These are phyloP conservation scores for Mylabris sibirica DNA, from an alignment of 2,888 invertebrate species.

Conservation along the genomic window DNA sequence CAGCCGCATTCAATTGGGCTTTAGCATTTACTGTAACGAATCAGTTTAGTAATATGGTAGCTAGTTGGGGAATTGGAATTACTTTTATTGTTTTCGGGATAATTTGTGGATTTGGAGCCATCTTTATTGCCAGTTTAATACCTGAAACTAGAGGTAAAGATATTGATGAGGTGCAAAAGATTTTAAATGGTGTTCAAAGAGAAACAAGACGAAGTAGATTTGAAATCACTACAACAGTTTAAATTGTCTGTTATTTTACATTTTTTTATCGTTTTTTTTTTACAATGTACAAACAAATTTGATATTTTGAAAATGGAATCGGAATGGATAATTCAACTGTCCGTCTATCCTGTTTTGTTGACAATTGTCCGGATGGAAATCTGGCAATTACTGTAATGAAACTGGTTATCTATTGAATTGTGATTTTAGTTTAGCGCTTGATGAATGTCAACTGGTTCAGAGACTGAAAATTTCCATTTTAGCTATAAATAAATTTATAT, in stretches of 20 bases:
- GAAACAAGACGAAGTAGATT: constrained; percentile 14
- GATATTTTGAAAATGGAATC: neutral
- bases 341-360: constrained; percentile 14
- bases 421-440: neutral
- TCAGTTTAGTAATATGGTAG: constrained; percentile 68
- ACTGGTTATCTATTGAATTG: constrained; percentile 2
- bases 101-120: constrained; percentile 66
- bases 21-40: constrained; percentile 72
- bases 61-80: constrained; percentile 66
- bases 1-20: constrained; percentile 74
- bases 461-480: neutral
- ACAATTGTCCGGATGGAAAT: constrained; percentile 14
- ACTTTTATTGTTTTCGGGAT: constrained; percentile 74
- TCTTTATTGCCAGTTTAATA: constrained; percentile 71
- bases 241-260: constrained; percentile 1
- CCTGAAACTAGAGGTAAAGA: constrained; percentile 74
- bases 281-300: neutral
- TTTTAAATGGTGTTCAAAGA: constrained; percentile 52
- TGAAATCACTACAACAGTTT: constrained; percentile 14
- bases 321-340: neutral
- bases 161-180: constrained; percentile 65
- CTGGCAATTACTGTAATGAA: neutral
- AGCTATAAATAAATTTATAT: neutral
- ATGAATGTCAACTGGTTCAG: neutral
- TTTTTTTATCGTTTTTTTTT: neutral